Conservation (phyloP, 2,113 vertebrate species). For the Podilymbus podiceps region DNA sequence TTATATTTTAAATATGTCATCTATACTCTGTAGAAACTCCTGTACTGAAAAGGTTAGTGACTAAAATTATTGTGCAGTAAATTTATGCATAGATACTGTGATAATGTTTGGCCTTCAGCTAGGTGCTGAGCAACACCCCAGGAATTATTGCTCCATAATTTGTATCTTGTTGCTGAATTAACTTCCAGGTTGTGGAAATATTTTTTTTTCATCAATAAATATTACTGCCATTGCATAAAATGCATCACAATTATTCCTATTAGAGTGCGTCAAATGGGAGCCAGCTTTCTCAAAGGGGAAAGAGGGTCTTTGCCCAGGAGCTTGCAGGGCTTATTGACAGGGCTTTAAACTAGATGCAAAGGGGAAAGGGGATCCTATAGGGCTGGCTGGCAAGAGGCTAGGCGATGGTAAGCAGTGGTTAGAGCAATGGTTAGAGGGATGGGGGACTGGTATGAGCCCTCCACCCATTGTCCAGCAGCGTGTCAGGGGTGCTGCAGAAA, state of each 20-base stretch:
- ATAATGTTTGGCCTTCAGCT: slow-evolving; percentile 2
- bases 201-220: slow-evolving; percentile 48
- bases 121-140: background rate
- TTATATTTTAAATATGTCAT: background rate
- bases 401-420: too few relatives aligned
- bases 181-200: slow-evolving; percentile 12
- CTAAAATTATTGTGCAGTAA: slow-evolving; percentile 15
- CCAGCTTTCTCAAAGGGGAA: too few relatives aligned
- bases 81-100: background rate
- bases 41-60: background rate
- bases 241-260: background rate
- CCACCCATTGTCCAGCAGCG: too few relatives aligned
- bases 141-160: slow-evolving; percentile 38
- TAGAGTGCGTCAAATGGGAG: background rate
- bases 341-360: too few relatives aligned
- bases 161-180: slow-evolving; percentile 48
- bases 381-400: too few relatives aligned
- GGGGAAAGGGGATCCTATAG: too few relatives aligned
- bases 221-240: slow-evolving; percentile 6
- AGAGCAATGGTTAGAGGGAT: too few relatives aligned
- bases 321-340: too few relatives aligned
- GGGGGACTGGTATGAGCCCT: too few relatives aligned
- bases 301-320: too few relatives aligned
- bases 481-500: too few relatives aligned
- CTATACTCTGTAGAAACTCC: background rate